A percentile compares a stretch with the other conserved stretches of the same genome.
Evolutionary conservation across 2,113 vertebrate genomes (phyloP).

Genomic region (Grammomys dolichurus): DNA sequence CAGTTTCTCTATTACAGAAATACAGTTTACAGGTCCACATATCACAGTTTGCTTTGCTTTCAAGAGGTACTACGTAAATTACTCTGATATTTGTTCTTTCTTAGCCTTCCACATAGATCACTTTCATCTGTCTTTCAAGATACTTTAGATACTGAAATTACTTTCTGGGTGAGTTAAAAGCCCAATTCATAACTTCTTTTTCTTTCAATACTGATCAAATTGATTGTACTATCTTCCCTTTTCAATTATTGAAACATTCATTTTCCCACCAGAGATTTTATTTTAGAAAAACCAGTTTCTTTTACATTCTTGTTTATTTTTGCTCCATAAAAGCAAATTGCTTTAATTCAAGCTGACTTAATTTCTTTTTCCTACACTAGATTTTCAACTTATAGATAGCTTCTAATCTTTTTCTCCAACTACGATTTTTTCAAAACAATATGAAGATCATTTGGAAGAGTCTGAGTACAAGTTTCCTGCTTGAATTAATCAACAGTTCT

Average conservation of each 20-base stretch:
- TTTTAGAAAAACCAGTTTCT: conserved; percentile 39
- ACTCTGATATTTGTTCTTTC: conserved; percentile 69
- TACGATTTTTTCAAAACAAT: neutral
- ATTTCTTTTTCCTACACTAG: neutral
- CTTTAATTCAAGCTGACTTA: conserved; percentile 16
- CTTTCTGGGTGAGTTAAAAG: conserved; percentile 74
- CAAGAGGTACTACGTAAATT: conserved; percentile 62
- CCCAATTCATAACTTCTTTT: conserved; percentile 72
- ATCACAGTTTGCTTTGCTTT: conserved; percentile 70
- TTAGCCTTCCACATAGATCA: conserved; percentile 72
- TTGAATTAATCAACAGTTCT: neutral
- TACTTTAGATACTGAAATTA: conserved; percentile 66
- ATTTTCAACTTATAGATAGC: neutral
- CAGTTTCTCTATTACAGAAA: conserved; percentile 76
- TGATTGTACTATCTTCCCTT: conserved; percentile 42
- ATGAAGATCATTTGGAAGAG: neutral
- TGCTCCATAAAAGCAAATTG: conserved; percentile 27
- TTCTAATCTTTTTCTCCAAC: neutral
- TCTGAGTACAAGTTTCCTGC: neutral
- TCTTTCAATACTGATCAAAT: conserved; percentile 71
- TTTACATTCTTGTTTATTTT: conserved; percentile 8
- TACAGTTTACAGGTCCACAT: conserved; percentile 71
- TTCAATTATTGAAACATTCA: conserved; percentile 47
- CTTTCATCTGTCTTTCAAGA: conserved; percentile 78
- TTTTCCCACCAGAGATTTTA: conserved; percentile 8